Evolutionary conservation across 2,888 invertebrate genomes (phyloP), one percentile per base, ranked within the genome.

Genomic region (Heterodera filipjevi): DNA sequence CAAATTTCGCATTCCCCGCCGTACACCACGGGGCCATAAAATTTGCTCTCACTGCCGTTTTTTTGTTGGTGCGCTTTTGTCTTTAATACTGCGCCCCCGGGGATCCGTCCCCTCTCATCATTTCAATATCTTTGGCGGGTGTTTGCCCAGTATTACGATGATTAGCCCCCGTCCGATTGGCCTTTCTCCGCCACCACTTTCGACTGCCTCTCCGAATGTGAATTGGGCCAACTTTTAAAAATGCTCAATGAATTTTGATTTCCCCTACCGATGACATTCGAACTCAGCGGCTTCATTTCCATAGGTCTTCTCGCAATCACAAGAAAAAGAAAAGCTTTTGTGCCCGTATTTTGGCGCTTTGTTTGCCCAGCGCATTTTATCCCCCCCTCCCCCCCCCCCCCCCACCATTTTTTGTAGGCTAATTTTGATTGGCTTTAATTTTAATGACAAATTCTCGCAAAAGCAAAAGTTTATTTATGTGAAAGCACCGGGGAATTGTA

Each of bases 391-490:
- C n/a, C n/a, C n/a, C n/a, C n/a, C n/a, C n/a, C n/a, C n/a, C n/a
- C n/a, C 59, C 59, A 39, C 6, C 39, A 10, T 39, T 59, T 27
- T 59, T 27, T 27, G 59, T 27, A 59, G 27, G 59, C 59, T 5
- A 59, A 59, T 59, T 59, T 59, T 59, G 6, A 59, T 27, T 59
- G 59, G 59, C 59, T 59, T 59, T 59, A 59, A 59, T 59, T 59
- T 53, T 59, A 59, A 59, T 59, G 59, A 59, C 59, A 59, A 59
- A 59, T 59, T n/a, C 59, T 22, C 59, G 16, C 3, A 59, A 59
- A 59, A 59, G 10, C 3, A 59, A 59, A n/a, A 59, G 3, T 2
- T 27, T 59, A 59, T 59, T 59, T 59, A 59, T 27, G 27, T 27
- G 53, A 22, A 22, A 19, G 53, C 39, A 39, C 39, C 6, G 39